Evolutionary conservation across 1,140 invertebrate genomes (phyloP), one percentile per base, ranked within the genome.

Genomic region (Streblospio benedicti): DNA sequence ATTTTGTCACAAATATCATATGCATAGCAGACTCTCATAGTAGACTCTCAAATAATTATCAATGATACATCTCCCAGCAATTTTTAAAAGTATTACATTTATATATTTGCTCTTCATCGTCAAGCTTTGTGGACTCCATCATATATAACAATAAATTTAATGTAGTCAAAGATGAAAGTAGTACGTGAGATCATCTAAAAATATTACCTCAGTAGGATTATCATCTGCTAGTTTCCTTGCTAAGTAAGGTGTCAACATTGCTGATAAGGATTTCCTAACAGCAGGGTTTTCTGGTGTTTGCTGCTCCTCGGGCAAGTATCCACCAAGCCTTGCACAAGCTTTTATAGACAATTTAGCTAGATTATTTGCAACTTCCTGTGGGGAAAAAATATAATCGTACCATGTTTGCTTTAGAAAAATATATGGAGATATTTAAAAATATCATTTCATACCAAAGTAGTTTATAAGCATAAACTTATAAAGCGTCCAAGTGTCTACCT

Each of bases 181-280:
- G n/a, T n/a, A n/a, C n/a, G n/a, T n/a, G n/a, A n/a, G n/a, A n/a
- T n/a, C n/a, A n/a, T n/a, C n/a, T n/a, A n/a, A n/a, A n/a, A n/a
- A n/a, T n/a, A n/a, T 72, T 75, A 87, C 86, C 76, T 91, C 86
- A 69, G 87, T 83, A 0, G 87, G 84, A 53, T 86, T 82, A 27
- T 85, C 83, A 27, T 83, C 83, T 12, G 81, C 76, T 41, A 97
- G 80, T 72, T 90, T 85, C 62, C 85, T 83, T 16, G 91, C 85
- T 31, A 98, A 75, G 76, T 92, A 95, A 0, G 90, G 89, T 0
- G 96, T 97, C 5, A 99, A 79, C 47, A 99, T 78, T n/a, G 84
- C 83, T 65, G 86, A 82, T 1, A 93, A 70, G 68, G 86, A 84
- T 66, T 80, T 83, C 66, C 83, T 83, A 20, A 86, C 83, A 54